Evolutionary conservation across 30 jellyfish, hydroid and myxozoan genomes (phyloP).

Genomic region (Clytia hemisphaerica): DNA sequence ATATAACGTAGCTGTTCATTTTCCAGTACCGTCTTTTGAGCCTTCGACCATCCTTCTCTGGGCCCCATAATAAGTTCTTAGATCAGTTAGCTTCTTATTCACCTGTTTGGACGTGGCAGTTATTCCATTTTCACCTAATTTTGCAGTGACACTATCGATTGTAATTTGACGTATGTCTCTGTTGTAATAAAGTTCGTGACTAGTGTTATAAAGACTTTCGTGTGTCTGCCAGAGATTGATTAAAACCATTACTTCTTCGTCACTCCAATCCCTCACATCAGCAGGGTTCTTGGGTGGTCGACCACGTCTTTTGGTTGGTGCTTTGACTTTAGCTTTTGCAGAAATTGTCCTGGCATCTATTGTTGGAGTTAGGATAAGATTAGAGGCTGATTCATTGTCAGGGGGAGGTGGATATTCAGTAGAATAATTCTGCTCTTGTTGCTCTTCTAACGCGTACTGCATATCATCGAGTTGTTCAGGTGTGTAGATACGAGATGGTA

Average conservation of each 20-base stretch:
- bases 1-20: not conserved
- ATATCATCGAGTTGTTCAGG: too few relatives aligned
- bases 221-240: not conserved
- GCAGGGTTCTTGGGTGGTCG: slow-evolving; percentile 2
- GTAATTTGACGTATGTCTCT: not conserved
- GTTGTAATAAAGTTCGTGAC: not conserved
- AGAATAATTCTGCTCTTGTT: too few relatives aligned
- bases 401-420: too few relatives aligned
- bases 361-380: too few relatives aligned
- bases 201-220: slow-evolving; percentile 1
- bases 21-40: slow-evolving; percentile 6
- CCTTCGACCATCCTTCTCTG: slow-evolving; percentile 6
- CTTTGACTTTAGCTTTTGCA: too few relatives aligned
- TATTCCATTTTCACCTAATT: too few relatives aligned
- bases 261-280: slow-evolving; percentile 4
- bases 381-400: too few relatives aligned
- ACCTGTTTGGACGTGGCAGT: too few relatives aligned
- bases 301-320: too few relatives aligned
- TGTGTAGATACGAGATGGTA: too few relatives aligned
- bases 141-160: not conserved
- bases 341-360: too few relatives aligned
- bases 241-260: not conserved
- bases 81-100: slow-evolving; percentile 7
- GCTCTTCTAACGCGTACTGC: too few relatives aligned
- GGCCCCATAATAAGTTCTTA: slow-evolving; percentile 26